A percentile compares a stretch with the other conserved stretches of the same genome.
These are phyloP conservation scores for Sphecodes monilicornis DNA, from an alignment of 2,888 invertebrate species.

Conservation along the genomic window DNA sequence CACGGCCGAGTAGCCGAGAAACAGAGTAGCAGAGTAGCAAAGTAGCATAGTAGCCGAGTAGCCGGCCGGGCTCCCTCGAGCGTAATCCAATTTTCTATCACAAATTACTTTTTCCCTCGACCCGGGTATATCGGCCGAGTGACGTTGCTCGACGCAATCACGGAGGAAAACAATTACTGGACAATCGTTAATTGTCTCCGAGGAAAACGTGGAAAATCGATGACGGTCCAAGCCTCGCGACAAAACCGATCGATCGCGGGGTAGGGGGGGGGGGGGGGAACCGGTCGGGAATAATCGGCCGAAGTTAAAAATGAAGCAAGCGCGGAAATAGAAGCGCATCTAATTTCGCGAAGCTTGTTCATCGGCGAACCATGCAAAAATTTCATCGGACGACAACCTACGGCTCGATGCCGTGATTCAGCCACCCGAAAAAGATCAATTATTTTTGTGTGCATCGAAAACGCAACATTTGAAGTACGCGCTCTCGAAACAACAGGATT, in stretches of 20 bases:
- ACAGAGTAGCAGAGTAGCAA: not conserved
- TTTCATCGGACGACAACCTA: not conserved
- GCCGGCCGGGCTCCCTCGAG: not conserved
- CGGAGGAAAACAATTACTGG: slow-evolving; percentile 38
- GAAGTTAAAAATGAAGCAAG: slow-evolving; percentile 8
- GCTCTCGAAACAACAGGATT: not conserved
- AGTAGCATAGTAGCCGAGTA: not conserved
- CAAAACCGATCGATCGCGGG: not conserved
- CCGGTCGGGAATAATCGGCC: not conserved
- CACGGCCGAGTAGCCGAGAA: not conserved
- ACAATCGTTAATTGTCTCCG: slow-evolving; percentile 45
- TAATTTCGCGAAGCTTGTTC: slow-evolving; percentile 37
- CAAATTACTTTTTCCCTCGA: slow-evolving; percentile 24
- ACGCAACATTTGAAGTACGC: not conserved
- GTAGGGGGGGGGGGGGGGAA: not conserved
- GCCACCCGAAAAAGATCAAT: not conserved
- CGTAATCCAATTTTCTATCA: slow-evolving; percentile 24
- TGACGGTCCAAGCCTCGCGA: not conserved
- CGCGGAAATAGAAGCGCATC: not conserved
- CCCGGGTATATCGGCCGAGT: not conserved
- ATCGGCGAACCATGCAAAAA: not conserved
- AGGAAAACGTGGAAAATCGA: not conserved
- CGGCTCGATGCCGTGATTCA: not conserved
- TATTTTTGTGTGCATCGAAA: not conserved
- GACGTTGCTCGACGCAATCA: not conserved